A percentile compares a stretch with the other conserved stretches of the same genome.
Conservation (phyloP, 2,797 vertebrate genomes). For the Diglossa cyanea region DNA sequence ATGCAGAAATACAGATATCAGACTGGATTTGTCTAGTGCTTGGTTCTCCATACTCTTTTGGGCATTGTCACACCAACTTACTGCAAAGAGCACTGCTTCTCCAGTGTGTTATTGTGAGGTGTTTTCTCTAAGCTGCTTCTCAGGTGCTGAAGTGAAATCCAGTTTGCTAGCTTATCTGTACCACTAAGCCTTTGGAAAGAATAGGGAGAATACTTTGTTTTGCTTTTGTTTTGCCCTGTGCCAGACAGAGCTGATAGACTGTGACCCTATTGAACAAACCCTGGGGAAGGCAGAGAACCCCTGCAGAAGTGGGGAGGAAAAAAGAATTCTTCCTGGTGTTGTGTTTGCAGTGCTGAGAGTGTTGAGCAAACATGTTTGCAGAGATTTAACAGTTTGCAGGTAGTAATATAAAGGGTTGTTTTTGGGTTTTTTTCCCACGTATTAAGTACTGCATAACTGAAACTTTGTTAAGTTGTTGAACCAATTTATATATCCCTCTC, state of each 20-base stretch:
- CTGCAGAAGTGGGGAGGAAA: neutral
- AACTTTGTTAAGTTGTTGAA: conserved; percentile 41
- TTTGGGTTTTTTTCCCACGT: no score
- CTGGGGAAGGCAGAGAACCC: neutral
- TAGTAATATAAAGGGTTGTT: neutral
- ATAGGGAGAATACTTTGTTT: neutral
- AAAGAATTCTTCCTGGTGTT: neutral
- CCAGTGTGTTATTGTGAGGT: neutral
- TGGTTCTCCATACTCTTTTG: neutral
- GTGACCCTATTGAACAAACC: neutral
- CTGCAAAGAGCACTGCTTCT: neutral
- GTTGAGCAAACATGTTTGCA: neutral
- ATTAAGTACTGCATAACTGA: neutral
- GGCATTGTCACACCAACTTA: neutral
- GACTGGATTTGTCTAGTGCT: neutral
- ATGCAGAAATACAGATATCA: neutral
- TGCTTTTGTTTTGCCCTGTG: neutral
- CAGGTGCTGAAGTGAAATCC: neutral
- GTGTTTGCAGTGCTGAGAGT: neutral
- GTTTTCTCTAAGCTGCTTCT: neutral
- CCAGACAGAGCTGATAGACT: neutral
- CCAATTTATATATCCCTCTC: conserved; percentile 27
- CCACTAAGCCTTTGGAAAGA: neutral
- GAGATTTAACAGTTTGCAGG: neutral
- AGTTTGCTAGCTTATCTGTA: neutral